Evolutionary conservation across 2,797 vertebrate species (phyloP).

Genomic region (Lophotriccus pileatus): DNA sequence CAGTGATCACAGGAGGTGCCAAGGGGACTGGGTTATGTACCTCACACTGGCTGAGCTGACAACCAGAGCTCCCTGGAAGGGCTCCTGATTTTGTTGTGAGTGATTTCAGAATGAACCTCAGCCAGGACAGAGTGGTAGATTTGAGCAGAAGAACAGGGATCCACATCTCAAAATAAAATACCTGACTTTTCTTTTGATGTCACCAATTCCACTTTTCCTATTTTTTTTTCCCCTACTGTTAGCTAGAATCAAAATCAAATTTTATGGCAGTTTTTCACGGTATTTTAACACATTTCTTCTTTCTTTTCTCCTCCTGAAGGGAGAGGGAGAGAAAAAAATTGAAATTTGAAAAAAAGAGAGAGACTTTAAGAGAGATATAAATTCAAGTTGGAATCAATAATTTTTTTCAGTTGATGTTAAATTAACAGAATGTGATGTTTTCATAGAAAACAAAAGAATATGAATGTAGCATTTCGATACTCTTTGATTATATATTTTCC

Average conservation of each 20-base stretch:
- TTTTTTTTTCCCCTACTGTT: background rate
- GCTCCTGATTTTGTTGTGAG: background rate
- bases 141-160: background rate
- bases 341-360: background rate
- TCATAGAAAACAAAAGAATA: background rate
- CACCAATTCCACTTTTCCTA: background rate
- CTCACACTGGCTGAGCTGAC: background rate
- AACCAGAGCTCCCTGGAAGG: background rate
- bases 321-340: background rate
- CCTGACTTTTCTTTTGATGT: background rate
- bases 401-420: background rate
- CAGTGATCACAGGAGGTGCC: background rate
- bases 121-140: background rate
- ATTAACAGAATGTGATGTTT: background rate
- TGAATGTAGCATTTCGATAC: accelerated
- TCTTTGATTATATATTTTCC: background rate
- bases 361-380: background rate
- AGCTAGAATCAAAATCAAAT: background rate
- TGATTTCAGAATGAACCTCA: background rate
- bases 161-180: background rate
- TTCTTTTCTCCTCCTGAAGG: background rate
- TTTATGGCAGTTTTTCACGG: background rate
- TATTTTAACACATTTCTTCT: background rate
- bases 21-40: background rate
- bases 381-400: background rate